phyloP scores from a whole-genome alignment of 2,797 vertebrate genomes.

The Eupleurogrammus muticus region DNA sequence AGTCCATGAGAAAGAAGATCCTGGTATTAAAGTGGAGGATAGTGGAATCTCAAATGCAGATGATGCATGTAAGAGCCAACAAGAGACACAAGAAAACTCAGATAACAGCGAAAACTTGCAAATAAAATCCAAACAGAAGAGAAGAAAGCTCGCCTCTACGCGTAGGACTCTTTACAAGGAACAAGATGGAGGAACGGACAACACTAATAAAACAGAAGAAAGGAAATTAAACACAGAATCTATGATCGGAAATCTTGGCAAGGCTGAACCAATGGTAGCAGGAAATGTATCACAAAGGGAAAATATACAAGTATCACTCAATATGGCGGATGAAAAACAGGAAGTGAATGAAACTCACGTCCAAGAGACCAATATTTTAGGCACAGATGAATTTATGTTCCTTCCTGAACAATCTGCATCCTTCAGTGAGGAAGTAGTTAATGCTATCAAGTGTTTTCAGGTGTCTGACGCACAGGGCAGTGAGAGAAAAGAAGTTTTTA shows the following conservation, averaged over 20 bases:
- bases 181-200: constrained; percentile 22
- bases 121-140: constrained; percentile 50
- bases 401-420: constrained; percentile 21
- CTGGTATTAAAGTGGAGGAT: constrained; percentile 16
- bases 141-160: constrained; percentile 75
- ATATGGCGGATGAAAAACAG: background rate
- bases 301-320: constrained; percentile 14
- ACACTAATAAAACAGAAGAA: constrained; percentile 10
- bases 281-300: constrained; percentile 17
- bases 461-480: constrained; percentile 3
- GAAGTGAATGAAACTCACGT: constrained; percentile 15
- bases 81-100: constrained; percentile 8
- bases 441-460: constrained; percentile 2
- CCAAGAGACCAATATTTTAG: constrained; percentile 13
- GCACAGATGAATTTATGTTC: background rate
- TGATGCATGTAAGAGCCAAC: too few species aligned
- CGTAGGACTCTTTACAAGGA: constrained; percentile 50
- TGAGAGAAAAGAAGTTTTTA: background rate
- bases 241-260: constrained; percentile 9
- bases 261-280: background rate
- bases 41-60: too few species aligned
- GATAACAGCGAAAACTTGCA: constrained; percentile 24
- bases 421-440: constrained; percentile 11
- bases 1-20: constrained; percentile 19
- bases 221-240: background rate